Conservation (phyloP, 1,140 invertebrate species). For the silkworm (Bombyx mori) region DNA sequence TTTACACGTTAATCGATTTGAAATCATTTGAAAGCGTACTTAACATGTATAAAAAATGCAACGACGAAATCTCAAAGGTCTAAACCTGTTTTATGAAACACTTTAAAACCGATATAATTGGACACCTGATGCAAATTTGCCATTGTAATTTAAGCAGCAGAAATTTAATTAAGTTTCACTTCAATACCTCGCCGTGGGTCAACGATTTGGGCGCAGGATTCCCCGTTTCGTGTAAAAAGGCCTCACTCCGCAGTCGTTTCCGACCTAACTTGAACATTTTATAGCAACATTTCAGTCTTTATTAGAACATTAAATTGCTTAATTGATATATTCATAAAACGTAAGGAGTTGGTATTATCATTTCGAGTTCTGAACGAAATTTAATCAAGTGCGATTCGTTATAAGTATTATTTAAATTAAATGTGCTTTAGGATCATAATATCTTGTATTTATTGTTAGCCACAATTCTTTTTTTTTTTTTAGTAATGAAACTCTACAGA, state of each 20-base stretch:
- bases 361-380: conserved; percentile 9
- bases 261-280: conserved; percentile 26
- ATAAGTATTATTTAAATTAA: background rate
- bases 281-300: conserved; percentile 25
- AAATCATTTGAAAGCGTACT: no score
- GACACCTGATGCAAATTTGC: conserved; percentile 34
- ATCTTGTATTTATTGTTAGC: background rate
- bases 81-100: no score
- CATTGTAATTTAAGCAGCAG: conserved; percentile 51
- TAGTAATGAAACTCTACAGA: no score
- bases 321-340: conserved; percentile 23
- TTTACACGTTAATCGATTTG: no score
- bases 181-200: conserved; percentile 40
- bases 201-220: conserved; percentile 33
- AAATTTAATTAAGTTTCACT: conserved; percentile 53
- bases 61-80: no score
- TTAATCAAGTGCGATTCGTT: background rate
- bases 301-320: conserved; percentile 31
- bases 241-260: conserved; percentile 35
- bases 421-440: background rate
- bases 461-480: background rate
- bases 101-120: no score
- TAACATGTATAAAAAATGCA: no score
- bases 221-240: conserved; percentile 41
- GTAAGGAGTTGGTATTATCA: conserved; percentile 12